Base-by-base conservation (phyloP, 2,797 vertebrate genomes). In the Spinus pinus region DNA sequence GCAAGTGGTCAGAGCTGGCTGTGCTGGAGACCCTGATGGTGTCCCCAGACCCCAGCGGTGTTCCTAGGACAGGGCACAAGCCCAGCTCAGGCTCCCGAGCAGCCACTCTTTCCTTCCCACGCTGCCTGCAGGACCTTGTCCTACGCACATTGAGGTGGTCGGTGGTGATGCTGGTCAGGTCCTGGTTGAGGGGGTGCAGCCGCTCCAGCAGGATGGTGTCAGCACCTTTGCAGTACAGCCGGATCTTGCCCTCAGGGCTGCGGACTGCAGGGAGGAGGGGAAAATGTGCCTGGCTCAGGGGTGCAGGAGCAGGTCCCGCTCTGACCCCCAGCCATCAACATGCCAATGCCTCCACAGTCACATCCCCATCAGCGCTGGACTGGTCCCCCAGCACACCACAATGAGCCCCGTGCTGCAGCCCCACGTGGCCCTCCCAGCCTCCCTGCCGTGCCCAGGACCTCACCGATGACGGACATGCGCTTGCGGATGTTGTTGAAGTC, bases 401-500 rank as follows among this genome's bases (percentile, higher is more conserved):
- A 9, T 0, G 3, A 82, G 47, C 24, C 49, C 13, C 15, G 2
- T 0, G 2, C 21, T 31, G 18, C 62, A 79, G 46, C 20, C 51
- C 22, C 31, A 10, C 1, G 0, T 4, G 44, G 64, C 28, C 56
- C 24, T 19, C 49, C n/a, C 11, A 12, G 25, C 53, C 46, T 25
- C 31, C 1, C 13, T 4, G 33, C n/a, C 3, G 0, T 1, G 61
- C 15, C n/a, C 71, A 27, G 51, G 42, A 18, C 8, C 98, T 93
- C 94, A 99, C 99, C 99, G 28, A 99, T 99, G 81, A 99, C 99
- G 0, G 99, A 99, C 99, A 99, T 99, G 94, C 99, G 98, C 94
- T 99, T 99, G 97, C 99, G 99, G 91, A 99, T 98, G 88, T 99
- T 99, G 97, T 99, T 99, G 97, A 99, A 99, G 97, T 99, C 99